phyloP scores from a whole-genome alignment of 2,888 invertebrate species.

The Nemoura dubitans region DNA sequence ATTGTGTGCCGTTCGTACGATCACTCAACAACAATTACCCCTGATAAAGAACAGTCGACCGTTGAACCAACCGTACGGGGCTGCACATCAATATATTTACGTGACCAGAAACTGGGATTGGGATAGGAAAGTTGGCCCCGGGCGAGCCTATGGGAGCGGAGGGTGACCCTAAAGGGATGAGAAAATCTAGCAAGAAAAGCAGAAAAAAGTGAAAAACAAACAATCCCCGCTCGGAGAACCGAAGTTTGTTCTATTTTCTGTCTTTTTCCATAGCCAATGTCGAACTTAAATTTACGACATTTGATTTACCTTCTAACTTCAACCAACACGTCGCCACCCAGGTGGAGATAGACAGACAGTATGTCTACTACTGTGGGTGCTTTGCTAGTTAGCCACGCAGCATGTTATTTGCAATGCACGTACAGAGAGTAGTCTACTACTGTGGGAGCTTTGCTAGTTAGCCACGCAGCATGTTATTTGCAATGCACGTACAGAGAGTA shows the following conservation, averaged over 20 bases:
- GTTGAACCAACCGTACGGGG: neutral
- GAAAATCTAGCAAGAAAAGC: constrained; percentile 37
- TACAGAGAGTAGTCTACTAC: too few species aligned
- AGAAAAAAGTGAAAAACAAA: constrained; percentile 30
- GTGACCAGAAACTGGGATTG: constrained; percentile 34
- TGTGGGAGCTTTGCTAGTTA: too few species aligned
- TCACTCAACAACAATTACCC: neutral
- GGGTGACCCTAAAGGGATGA: constrained; percentile 34
- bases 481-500: too few species aligned
- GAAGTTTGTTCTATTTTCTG: constrained; percentile 34
- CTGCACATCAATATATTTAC: constrained; percentile 15
- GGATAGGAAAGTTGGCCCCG: constrained; percentile 19
- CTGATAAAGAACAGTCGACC: constrained; percentile 12
- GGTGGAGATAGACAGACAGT: neutral
- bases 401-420: neutral
- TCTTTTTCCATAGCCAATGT: constrained; percentile 10
- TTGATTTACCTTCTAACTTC: neutral
- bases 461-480: too few species aligned
- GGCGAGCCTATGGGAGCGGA: neutral
- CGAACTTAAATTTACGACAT: neutral
- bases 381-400: neutral
- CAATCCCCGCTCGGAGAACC: constrained; percentile 15
- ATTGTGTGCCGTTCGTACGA: neutral
- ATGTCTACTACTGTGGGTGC: too few species aligned
- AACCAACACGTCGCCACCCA: neutral